Base-by-base conservation (phyloP, 2,113 vertebrate genomes). In the Anser brachyrhynchus region DNA sequence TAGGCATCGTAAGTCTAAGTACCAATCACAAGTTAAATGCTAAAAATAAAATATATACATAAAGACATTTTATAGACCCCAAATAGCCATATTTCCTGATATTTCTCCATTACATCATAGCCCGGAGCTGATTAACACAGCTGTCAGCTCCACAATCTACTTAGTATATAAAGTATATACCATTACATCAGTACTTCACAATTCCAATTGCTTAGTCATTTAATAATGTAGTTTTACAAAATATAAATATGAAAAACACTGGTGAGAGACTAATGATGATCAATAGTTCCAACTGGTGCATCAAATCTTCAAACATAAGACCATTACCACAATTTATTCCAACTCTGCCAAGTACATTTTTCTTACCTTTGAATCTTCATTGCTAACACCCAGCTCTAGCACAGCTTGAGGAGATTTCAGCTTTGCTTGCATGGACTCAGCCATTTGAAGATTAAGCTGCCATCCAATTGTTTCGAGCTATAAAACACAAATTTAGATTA, bases 361-460 rank as follows among this genome's bases (percentile, higher is more conserved):
- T 92, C 97, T 94, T 98, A 99, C 99, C 99, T 99, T 98, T 33
- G 98, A 98, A 78, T 99, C 98, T 95, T 99, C 99, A 65, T 92
- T 97, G 94, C 84, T 97, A 80, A 99, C 97, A 51, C 99, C 99
- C 43, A 99, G 98, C 81, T 99, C 99, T 64, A 99, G 96, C 41
- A 99, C 94, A 7, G 99, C 99, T 79, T 96, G 98, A 83, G 99
- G 99, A 95, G 98, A 98, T 96, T 99, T 99, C 70, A 99, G 97
- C 89, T 98, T 99, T 13, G 98, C 98, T 95, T 98, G 99, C 54
- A 97, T 97, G 49, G 99, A 99, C 76, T 99, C 98, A 65, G 98
- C 98, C 99, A 99, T 99, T 97, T 99, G 98, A 97, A 99, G 98
- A 97, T 99, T 99, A 93, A 99, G 98, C 97, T 99, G 99, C 99